These are phyloP conservation scores for Budorcas taxicolor DNA, from an alignment of 2,113 vertebrate species.

Conservation along the genomic window DNA sequence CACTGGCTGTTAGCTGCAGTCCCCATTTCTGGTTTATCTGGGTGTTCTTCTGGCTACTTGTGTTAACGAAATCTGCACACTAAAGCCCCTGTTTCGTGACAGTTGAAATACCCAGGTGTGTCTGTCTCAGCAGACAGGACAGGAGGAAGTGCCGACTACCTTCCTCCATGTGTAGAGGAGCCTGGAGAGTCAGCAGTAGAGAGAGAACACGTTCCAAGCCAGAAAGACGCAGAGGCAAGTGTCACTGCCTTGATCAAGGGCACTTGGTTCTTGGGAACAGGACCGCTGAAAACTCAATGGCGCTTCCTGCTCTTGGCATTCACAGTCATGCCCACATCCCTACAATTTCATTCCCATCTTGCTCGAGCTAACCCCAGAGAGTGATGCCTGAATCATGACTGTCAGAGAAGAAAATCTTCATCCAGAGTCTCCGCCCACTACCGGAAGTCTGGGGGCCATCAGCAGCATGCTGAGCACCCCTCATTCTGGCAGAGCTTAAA, in stretches of 20 bases:
- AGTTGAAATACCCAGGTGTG: not conserved
- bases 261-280: not conserved
- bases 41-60: not conserved
- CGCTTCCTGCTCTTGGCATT: not conserved
- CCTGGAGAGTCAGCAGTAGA: not conserved
- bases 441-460: not conserved
- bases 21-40: not conserved
- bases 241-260: not conserved
- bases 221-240: not conserved
- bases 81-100: not conserved
- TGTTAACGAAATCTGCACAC: not conserved
- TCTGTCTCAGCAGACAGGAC: not conserved
- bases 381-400: accelerated
- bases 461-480: not conserved
- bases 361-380: not conserved
- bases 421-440: not conserved
- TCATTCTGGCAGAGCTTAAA: accelerated
- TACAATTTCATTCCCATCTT: not conserved
- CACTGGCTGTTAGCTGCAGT: not conserved
- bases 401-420: not conserved
- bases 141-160: not conserved
- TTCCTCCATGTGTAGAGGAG: not conserved
- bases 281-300: not conserved
- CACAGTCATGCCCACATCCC: not conserved
- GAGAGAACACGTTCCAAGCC: accelerated